Percentiles rank a stretch among this genome's conserved stretches.
These are phyloP conservation scores for Lota lota DNA, from an alignment of 2,113 vertebrate species.

Conservation along the genomic window DNA sequence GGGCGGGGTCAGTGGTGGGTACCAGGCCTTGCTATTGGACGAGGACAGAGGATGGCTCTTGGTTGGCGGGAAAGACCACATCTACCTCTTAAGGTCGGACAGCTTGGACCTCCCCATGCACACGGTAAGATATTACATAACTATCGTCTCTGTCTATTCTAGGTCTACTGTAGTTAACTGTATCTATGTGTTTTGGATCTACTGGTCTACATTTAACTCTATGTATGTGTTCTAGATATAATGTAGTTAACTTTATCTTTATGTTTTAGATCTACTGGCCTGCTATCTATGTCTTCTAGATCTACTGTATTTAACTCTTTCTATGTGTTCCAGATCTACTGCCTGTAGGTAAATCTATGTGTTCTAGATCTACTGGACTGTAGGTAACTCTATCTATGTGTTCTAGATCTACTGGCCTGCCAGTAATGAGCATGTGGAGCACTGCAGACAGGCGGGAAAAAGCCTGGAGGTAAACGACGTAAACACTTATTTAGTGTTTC, in stretches of 20 bases:
- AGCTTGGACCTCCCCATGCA: constrained; percentile 61
- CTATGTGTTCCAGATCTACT: too few relatives aligned
- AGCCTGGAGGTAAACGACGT: constrained; percentile 62
- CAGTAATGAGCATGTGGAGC: constrained; percentile 72
- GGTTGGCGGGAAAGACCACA: constrained; percentile 79
- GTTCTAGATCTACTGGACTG: too few relatives aligned
- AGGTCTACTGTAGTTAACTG: background rate
- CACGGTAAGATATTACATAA: constrained; percentile 60
- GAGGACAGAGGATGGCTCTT: constrained; percentile 82
- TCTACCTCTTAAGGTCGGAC: constrained; percentile 80
- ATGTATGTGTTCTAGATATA: too few relatives aligned
- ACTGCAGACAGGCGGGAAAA: constrained; percentile 80
- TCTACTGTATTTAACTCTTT: too few relatives aligned
- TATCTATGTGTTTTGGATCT: background rate
- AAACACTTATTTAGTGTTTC: background rate
- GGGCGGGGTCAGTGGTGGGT: constrained; percentile 60
- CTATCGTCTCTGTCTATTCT: too few relatives aligned
- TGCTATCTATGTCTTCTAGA: too few relatives aligned
- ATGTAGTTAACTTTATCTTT: too few relatives aligned
- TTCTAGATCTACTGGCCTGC: constrained; percentile 82
- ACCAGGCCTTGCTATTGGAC: constrained; percentile 78
- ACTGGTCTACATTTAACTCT: too few relatives aligned
- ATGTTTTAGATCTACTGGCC: too few relatives aligned
- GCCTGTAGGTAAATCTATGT: too few relatives aligned
- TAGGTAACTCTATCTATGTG: too few relatives aligned